A percentile compares a stretch with the other conserved stretches of the same genome.
phyloP scores from a whole-genome alignment of 1,140 invertebrate species.

The Lineus longissimus region DNA sequence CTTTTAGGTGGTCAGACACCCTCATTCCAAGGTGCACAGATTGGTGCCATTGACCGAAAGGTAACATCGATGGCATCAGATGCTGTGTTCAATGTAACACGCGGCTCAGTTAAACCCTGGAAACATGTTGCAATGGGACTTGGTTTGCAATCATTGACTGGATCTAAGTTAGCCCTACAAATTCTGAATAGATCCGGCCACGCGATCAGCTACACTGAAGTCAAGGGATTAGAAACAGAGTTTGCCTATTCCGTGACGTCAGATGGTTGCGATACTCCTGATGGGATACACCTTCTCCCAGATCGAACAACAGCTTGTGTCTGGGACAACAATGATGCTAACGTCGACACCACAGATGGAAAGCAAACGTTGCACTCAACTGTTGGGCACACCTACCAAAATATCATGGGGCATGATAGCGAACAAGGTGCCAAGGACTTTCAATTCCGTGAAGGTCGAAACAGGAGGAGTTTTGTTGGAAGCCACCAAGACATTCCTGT shows the following conservation, averaged over 20 bases:
- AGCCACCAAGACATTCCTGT: too few relatives aligned
- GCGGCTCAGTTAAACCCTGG: constrained; percentile 10
- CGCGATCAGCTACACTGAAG: constrained; percentile 13
- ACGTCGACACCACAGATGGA: not conserved
- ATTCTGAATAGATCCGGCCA: constrained; percentile 9
- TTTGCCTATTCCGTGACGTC: constrained; percentile 9
- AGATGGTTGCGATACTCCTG: constrained; percentile 9
- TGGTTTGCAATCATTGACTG: constrained; percentile 11
- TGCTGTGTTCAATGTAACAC: constrained; percentile 11
- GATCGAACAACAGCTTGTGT: not conserved
- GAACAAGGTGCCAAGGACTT: too few relatives aligned
- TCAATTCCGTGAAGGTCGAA: too few relatives aligned
- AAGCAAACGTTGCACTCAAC: not conserved
- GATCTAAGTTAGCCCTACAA: too few relatives aligned
- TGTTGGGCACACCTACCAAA: not conserved
- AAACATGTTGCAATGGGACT: constrained; percentile 9
- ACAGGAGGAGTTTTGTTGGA: too few relatives aligned
- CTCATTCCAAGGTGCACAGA: constrained; percentile 5
- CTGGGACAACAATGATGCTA: not conserved
- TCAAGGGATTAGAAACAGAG: constrained; percentile 15
- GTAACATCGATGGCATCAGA: constrained; percentile 8
- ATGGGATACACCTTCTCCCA: not conserved
- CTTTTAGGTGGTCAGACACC: constrained; percentile 7
- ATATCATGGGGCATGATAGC: too few relatives aligned
- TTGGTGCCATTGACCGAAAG: constrained; percentile 6